Conservation (phyloP, 2,888 invertebrate species). For the Acrobasis consociella region DNA sequence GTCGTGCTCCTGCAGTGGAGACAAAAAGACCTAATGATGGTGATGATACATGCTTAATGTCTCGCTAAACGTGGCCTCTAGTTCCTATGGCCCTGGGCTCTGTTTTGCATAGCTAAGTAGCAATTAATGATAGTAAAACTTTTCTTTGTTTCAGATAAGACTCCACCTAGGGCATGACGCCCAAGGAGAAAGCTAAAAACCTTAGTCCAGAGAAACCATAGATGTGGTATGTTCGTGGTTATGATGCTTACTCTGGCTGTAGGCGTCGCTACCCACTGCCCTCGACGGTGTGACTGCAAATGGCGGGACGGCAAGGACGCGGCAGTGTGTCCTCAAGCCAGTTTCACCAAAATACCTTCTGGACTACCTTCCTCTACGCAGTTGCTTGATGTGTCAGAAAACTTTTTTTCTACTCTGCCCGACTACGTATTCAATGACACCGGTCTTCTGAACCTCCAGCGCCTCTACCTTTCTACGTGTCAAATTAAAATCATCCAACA, state of each 20-base stretch:
- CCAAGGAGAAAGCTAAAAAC: conserved; percentile 65
- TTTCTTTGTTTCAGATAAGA: conserved; percentile 52
- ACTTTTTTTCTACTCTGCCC: conserved; percentile 85
- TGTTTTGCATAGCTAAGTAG: no score
- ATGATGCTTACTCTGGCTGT: conserved; percentile 72
- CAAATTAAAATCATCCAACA: conserved; percentile 86
- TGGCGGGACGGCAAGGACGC: conserved; percentile 95
- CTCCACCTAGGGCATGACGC: conserved; percentile 67
- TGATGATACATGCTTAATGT: no score
- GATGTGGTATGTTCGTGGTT: conserved; percentile 84
- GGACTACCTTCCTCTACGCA: conserved; percentile 91
- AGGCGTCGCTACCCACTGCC: conserved; percentile 85
- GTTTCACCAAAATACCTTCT: conserved; percentile 87
- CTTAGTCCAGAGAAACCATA: conserved; percentile 71
- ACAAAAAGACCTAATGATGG: no score
- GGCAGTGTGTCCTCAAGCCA: conserved; percentile 89
- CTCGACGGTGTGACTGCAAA: conserved; percentile 91
- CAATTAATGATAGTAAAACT: no score
- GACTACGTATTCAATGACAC: conserved; percentile 89
- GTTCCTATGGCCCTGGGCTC: no score
- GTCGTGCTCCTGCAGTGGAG: no score
- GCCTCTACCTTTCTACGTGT: conserved; percentile 89
- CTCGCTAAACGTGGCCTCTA: no score
- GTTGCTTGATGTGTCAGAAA: conserved; percentile 89
- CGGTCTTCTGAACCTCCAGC: conserved; percentile 90